Base-by-base conservation (phyloP, 2,797 vertebrate species). In the Caiman crocodilus region DNA sequence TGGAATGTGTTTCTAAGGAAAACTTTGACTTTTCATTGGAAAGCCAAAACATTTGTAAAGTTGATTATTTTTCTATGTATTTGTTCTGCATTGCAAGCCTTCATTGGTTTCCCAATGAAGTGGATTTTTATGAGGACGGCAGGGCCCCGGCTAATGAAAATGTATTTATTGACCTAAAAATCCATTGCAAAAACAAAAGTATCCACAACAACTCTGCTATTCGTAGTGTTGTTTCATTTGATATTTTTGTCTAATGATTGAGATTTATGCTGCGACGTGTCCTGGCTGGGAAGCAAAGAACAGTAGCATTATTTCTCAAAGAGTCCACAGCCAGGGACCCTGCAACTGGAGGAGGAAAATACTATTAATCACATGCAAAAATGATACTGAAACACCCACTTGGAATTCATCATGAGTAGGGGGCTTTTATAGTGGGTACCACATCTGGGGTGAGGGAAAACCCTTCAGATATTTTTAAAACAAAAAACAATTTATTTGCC, bases 271-370 rank as follows among this genome's bases (percentile, higher is more conserved):
- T 26, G 1, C 21, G 42, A 28, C 82, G 25, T 32, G 42, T 20
- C 20, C 6, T 58, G 57, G 57, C 56, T 82, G 21, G 8, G 2
- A 65, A 25, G 5, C 42, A 89, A 78, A 92, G 83, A 85, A 92
- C 4, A 82, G 76, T 20, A 69, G 69, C 57, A 83, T 88, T 94
- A 89, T 58, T 85, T 6, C 28, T 84, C 17, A 56, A 88, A 89
- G 93, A 96, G 96, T 93, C 90, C 7, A 79, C 82, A 7, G 91
- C 75, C 82, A 89, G 28, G 89, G 81, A 91, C 87, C 77, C n/a
- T 84, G 94, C 9, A 23, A 75, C 57, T 57, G 86, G 81, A n/a
- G 58, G 77, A 61, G 92, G 96, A 79, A 85, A 32, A 1, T 16
- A 30, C 91, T 95, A 71, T 63, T 88, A 85, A 88, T 76, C 85